A percentile compares a stretch with the other conserved stretches of the same genome.
Evolutionary conservation across 1,140 invertebrate species (phyloP).

Genomic region (Drosophila punjabiensis): DNA sequence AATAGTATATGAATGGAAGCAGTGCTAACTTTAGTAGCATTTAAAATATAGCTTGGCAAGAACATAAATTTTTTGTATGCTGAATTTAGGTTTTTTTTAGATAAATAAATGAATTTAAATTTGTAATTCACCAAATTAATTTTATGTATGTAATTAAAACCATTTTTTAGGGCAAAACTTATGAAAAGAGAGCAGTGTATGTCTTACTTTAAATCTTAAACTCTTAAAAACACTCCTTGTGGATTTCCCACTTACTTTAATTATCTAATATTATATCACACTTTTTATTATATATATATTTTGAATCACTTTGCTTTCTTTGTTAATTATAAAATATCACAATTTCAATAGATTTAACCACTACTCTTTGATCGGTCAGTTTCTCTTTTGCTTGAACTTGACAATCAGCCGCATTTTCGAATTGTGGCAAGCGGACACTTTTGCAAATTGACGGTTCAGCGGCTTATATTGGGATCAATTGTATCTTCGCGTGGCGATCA

Average conservation of each 20-base stretch:
- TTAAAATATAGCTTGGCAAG: neutral
- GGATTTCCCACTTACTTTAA: conserved; percentile 15
- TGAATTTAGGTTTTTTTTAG: neutral
- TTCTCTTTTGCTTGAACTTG: conserved; percentile 59
- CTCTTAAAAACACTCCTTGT: neutral
- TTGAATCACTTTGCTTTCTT: neutral
- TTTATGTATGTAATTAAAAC: neutral
- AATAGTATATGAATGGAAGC: neutral
- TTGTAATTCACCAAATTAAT: neutral
- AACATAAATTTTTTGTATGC: no score
- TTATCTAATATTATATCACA: conserved; percentile 32
- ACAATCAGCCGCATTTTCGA: conserved; percentile 57
- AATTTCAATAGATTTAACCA: conserved; percentile 13
- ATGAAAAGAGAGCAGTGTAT: neutral
- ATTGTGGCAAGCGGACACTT: conserved; percentile 42
- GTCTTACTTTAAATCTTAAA: neutral
- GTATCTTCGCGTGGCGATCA: conserved; percentile 29
- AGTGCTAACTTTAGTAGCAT: neutral
- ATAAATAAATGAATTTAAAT: neutral
- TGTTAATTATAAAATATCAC: conserved; percentile 19
- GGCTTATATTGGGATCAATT: conserved; percentile 46
- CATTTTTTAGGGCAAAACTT: neutral
- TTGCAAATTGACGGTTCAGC: conserved; percentile 31
- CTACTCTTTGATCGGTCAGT: conserved; percentile 17
- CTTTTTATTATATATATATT: conserved; percentile 13